A percentile compares a stretch with the other conserved stretches of the same genome.
Evolutionary conservation across 1,140 invertebrate genomes (phyloP).

Genomic region (Bombus breviceps): DNA sequence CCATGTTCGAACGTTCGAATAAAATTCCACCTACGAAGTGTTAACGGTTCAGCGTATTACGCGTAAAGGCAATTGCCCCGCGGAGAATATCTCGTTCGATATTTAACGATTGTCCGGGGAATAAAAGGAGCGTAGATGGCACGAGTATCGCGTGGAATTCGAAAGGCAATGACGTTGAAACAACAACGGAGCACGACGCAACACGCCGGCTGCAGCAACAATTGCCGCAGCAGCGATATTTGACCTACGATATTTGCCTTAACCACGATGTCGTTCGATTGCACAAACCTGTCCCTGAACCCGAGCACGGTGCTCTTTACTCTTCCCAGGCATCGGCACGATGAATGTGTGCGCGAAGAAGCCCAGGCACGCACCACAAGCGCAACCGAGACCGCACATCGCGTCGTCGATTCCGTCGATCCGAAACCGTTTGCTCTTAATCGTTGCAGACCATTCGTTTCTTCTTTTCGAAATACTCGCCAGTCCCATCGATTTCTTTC

Average conservation of each 20-base stretch:
- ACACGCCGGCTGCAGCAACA: background rate
- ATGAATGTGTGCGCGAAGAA: conserved; percentile 47
- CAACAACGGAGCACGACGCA: background rate
- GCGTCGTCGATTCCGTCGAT: conserved; percentile 21
- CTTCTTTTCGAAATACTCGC: too few species aligned
- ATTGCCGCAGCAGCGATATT: conserved; percentile 42
- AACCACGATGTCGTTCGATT: conserved; percentile 44
- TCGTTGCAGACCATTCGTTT: too few species aligned
- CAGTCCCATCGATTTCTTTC: too few species aligned
- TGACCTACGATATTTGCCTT: conserved; percentile 48
- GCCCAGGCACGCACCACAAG: background rate
- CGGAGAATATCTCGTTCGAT: background rate
- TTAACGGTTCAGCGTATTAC: background rate
- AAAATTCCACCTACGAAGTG: too few species aligned
- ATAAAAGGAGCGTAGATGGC: background rate
- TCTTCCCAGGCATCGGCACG: conserved; percentile 39
- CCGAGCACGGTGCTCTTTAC: conserved; percentile 48
- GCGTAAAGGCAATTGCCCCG: background rate
- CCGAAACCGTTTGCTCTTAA: background rate
- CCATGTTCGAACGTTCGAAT: background rate
- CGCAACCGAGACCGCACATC: conserved; percentile 16
- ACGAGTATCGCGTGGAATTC: background rate
- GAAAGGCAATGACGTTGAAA: too few species aligned
- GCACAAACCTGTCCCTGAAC: conserved; percentile 50
- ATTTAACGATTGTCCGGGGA: background rate